phyloP scores from a whole-genome alignment of 92 coral and sea anemone species.

The Isaurus tuberculatus region DNA sequence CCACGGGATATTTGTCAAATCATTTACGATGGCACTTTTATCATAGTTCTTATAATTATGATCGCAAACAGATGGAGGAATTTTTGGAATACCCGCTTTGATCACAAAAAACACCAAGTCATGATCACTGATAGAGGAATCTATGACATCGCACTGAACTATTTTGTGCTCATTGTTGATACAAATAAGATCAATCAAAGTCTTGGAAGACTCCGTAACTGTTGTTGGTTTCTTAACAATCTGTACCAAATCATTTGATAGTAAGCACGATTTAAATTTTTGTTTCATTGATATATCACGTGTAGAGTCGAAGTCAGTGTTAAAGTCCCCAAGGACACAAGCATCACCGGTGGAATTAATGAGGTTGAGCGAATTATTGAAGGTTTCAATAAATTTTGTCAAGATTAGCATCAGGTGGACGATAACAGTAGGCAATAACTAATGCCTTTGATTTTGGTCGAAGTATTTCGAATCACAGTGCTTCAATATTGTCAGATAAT shows the following conservation, averaged over 20 bases:
- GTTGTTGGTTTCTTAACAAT: neutral
- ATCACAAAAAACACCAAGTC: conserved; percentile 1
- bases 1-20: neutral
- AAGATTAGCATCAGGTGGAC: neutral
- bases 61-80: conserved; percentile 18
- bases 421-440: conserved; percentile 14
- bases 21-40: neutral
- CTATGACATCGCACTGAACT: conserved; percentile 5
- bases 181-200: neutral
- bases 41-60: neutral
- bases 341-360: conserved; percentile 4
- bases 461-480: conserved; percentile 32
- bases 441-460: conserved; percentile 14
- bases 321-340: conserved; percentile 8
- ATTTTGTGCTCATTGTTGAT: neutral
- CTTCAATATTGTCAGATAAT: conserved; percentile 24
- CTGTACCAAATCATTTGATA: conserved; percentile 6
- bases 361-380: neutral
- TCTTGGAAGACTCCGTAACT: neutral
- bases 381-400: conserved; percentile 2
- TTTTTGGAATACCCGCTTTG: neutral
- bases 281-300: neutral
- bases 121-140: conserved; percentile 2
- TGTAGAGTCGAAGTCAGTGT: neutral
- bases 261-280: conserved; percentile 5